Evolutionary conservation across 2,113 vertebrate genomes (phyloP).

Genomic region (Synchiropus splendidus): DNA sequence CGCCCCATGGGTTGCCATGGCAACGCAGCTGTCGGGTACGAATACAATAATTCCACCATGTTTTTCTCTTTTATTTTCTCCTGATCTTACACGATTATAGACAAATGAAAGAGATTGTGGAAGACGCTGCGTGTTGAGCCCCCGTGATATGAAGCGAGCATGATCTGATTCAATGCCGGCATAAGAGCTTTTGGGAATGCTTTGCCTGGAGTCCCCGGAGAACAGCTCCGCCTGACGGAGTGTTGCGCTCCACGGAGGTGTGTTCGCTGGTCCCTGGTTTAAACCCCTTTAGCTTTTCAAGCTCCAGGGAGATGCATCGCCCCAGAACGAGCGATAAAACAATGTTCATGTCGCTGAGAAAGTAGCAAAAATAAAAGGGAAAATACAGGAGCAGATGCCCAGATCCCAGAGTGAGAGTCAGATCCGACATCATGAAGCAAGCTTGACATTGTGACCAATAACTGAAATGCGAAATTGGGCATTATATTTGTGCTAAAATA

Average conservation of each 20-base stretch:
- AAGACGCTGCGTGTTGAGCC: no score
- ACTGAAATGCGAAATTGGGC: no score
- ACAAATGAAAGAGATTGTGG: no score
- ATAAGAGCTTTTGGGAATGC: conserved; percentile 20
- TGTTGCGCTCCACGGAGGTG: conserved; percentile 27
- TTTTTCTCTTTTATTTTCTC: neutral
- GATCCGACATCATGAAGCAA: no score
- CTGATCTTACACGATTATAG: no score
- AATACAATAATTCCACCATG: neutral
- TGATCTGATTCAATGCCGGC: conserved; percentile 7
- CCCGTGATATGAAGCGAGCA: no score
- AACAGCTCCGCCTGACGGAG: conserved; percentile 25
- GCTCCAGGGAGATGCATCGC: conserved; percentile 43
- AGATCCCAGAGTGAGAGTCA: neutral
- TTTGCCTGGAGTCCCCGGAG: conserved; percentile 12
- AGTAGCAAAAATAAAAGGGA: conserved; percentile 3
- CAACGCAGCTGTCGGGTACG: no score
- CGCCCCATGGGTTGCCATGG: no score
- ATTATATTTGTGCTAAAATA: no score
- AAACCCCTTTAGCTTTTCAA: conserved; percentile 41
- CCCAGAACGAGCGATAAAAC: conserved; percentile 32
- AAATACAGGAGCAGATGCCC: neutral
- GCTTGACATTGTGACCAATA: no score
- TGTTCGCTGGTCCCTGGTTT: conserved; percentile 26
- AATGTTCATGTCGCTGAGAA: conserved; percentile 24